Evolutionary conservation across 2,113 vertebrate genomes (phyloP).

Genomic region (Petromus typicus): DNA sequence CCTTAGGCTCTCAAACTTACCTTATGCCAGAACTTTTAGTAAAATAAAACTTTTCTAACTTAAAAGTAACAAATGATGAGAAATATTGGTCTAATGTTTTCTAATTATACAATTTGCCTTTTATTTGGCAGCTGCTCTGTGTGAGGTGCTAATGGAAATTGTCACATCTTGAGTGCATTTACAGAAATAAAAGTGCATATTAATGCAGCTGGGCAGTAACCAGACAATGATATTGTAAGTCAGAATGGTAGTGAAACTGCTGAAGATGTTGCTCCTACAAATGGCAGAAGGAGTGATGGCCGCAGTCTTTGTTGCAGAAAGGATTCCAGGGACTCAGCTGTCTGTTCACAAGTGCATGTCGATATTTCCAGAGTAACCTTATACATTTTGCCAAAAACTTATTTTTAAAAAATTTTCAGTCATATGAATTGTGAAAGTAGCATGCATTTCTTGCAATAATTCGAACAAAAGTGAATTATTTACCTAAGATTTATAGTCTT

Average conservation of each 20-base stretch:
- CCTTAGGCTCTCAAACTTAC: constrained; percentile 34
- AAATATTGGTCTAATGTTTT: constrained; percentile 38
- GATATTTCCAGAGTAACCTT: neutral
- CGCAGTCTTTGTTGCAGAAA: neutral
- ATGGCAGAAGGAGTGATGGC: neutral
- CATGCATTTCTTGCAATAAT: neutral
- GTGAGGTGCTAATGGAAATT: constrained; percentile 55
- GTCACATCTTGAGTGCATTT: constrained; percentile 20
- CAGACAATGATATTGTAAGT: neutral
- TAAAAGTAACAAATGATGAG: constrained; percentile 56
- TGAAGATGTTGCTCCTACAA: neutral
- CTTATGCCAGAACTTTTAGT: neutral
- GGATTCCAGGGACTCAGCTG: neutral
- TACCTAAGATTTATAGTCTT: neutral
- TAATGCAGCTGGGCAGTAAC: constrained; percentile 10
- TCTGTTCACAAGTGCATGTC: neutral
- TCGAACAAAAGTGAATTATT: neutral
- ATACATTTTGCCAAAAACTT: neutral
- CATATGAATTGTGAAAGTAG: neutral
- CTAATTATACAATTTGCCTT: constrained; percentile 59
- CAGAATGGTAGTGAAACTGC: neutral
- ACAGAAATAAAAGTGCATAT: constrained; percentile 42
- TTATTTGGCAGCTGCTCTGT: constrained; percentile 41
- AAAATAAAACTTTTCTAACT: constrained; percentile 52
- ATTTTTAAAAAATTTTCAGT: constrained; percentile 23